Evolutionary conservation across 1,140 invertebrate species (phyloP), one percentile per base, ranked within the genome.

Genomic region (Papilio polyxenes): DNA sequence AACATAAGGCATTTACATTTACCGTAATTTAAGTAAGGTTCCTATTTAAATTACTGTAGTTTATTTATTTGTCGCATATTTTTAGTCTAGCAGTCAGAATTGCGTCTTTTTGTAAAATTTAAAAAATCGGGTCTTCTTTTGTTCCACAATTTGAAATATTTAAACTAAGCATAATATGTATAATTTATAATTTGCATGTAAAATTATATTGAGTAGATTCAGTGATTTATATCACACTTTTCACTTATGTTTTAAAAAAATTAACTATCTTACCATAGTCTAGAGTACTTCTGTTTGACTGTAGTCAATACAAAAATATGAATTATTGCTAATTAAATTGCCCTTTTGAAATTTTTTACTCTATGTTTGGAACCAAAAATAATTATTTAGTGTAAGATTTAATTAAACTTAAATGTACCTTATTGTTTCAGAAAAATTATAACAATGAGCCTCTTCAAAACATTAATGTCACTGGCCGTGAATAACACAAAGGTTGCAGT

Each of bases 361-460:
- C 0, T 4, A 53, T 17, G 15, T 53, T 17, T 53, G 15, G 17
- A 53, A 1, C 15, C 15, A 53, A 3, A 53, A 53, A 6, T 5
- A 53, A 17, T 17, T 17, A 17, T 53, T 53, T 2, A 53, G 10
- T 13, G 2, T 62, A n/a, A 59, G 56, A 20, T 62, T 23, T 3
- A n/a, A 8, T n/a, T 20, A 62, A 62, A 62, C 59, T 62, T 20
- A 62, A 15, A 62, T 62, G 59, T 62, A 62, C 23, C 9, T 72
- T 15, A 23, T 81, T 77, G 65, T 89, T 86, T 20, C 56, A 88
- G 85, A 78, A 81, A 69, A 82, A 74, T 13, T 59, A 15, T 53
- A 44, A 85, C 76, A 82, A 92, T 92, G 92, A 87, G 89, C 84
- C 87, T 89, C 0, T 89, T 91, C 75, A 88, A 87, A 44, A 90